These are phyloP conservation scores for Matsumurasca onukii DNA, from an alignment of 1,140 invertebrate species.

Conservation along the genomic window DNA sequence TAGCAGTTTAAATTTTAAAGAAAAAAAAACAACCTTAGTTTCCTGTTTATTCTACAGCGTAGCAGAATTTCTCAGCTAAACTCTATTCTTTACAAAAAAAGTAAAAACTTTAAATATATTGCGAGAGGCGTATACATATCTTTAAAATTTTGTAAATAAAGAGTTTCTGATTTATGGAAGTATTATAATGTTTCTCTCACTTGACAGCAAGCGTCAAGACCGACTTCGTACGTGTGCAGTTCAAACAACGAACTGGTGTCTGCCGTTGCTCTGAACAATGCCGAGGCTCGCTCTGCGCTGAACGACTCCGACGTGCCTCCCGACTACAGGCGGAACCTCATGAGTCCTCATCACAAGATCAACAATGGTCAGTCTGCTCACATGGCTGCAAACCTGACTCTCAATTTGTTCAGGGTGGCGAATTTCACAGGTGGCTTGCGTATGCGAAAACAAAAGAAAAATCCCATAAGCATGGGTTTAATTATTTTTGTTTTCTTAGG, in stretches of 20 bases:
- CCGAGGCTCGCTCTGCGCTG: slow-evolving; percentile 71
- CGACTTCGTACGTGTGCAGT: slow-evolving; percentile 81
- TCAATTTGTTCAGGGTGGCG: background rate
- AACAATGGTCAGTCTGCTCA: slow-evolving; percentile 69
- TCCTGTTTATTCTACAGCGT: background rate
- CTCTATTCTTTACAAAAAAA: background rate
- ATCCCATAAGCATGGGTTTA: background rate
- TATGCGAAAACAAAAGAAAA: background rate
- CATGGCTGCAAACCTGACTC: background rate
- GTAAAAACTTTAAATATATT: background rate
- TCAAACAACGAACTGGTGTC: slow-evolving; percentile 67
- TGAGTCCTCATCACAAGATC: slow-evolving; percentile 66
- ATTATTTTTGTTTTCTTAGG: background rate
- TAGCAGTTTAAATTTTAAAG: background rate
- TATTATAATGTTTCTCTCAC: slow-evolving; percentile 33
- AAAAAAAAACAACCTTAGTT: background rate
- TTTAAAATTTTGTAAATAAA: background rate
- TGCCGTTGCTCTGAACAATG: slow-evolving; percentile 74
- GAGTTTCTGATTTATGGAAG: background rate
- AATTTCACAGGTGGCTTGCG: background rate
- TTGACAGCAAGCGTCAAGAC: slow-evolving; percentile 63
- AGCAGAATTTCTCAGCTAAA: background rate
- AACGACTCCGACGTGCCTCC: slow-evolving; percentile 86
- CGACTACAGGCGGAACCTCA: slow-evolving; percentile 78
- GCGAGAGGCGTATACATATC: background rate